A percentile compares a stretch with the other conserved stretches of the same genome.
Evolutionary conservation across 2,888 invertebrate species (phyloP).

Genomic region (Folsomia candida): DNA sequence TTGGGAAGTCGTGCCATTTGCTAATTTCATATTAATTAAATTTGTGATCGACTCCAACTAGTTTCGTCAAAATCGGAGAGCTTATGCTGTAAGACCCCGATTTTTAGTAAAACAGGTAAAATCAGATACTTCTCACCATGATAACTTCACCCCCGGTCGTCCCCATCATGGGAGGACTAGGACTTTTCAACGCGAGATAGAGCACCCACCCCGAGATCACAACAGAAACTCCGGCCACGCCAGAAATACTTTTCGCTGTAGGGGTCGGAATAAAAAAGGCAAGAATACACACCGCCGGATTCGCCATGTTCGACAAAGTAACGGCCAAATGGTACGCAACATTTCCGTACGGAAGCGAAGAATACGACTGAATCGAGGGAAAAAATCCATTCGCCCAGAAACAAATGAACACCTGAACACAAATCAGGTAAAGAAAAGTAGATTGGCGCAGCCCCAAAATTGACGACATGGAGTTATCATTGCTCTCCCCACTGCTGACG

Average conservation of each 20-base stretch:
- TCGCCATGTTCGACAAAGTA: constrained; percentile 73
- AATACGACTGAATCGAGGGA: constrained; percentile 76
- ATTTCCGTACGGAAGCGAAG: constrained; percentile 76
- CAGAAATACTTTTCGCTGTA: constrained; percentile 58
- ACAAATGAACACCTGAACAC: constrained; percentile 60
- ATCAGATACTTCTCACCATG: too few species aligned
- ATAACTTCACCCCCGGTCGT: constrained; percentile 62
- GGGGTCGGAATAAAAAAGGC: constrained; percentile 58
- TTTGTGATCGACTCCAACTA: too few species aligned
- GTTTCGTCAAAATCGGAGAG: too few species aligned
- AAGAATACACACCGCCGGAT: constrained; percentile 70
- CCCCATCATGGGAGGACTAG: constrained; percentile 66
- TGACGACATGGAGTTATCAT: background rate
- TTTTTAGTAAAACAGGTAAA: too few species aligned
- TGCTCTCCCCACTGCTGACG: background rate
- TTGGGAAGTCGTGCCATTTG: too few species aligned
- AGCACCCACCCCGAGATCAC: constrained; percentile 66
- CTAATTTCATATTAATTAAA: constrained; percentile 7
- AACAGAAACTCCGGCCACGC: constrained; percentile 58
- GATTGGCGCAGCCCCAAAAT: constrained; percentile 25
- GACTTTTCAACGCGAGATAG: constrained; percentile 70
- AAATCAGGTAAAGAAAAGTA: constrained; percentile 51
- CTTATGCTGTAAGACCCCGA: too few species aligned
- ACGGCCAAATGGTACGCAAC: constrained; percentile 74
- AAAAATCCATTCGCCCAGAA: constrained; percentile 74